Percentiles rank a stretch among this genome's conserved stretches.
Evolutionary conservation across 2,113 vertebrate genomes (phyloP).

Genomic region (Pandion haliaetus): DNA sequence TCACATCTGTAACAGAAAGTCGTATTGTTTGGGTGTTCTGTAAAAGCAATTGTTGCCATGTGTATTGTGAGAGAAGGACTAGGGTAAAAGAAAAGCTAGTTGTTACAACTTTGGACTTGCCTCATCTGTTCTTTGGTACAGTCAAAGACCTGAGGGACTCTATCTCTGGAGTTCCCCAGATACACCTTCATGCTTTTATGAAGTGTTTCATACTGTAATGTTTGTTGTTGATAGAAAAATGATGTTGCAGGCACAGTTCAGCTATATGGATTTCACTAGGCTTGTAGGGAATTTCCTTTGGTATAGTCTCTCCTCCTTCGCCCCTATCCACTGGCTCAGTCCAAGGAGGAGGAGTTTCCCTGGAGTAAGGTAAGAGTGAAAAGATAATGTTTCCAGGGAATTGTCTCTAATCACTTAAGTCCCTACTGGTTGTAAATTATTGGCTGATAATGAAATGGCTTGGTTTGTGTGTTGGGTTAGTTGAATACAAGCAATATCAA

Average conservation of each 20-base stretch:
- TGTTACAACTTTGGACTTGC: not conserved
- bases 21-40: not conserved
- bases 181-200: accelerated
- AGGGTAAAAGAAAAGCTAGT: not conserved
- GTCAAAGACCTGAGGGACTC: not conserved
- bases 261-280: not conserved
- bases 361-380: not conserved
- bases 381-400: not conserved
- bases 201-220: not conserved
- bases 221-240: not conserved
- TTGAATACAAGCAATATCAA: not conserved
- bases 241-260: not conserved
- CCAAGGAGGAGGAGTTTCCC: not conserved
- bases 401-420: not conserved
- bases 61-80: not conserved
- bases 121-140: not conserved
- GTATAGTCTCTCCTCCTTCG: not conserved
- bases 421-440: not conserved
- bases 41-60: not conserved
- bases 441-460: not conserved
- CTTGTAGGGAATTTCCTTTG: not conserved
- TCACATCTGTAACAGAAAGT: not conserved
- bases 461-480: not conserved
- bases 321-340: not conserved
- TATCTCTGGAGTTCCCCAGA: not conserved